Base-by-base conservation (phyloP, 2,113 vertebrate species). In the Xenus cinereus region DNA sequence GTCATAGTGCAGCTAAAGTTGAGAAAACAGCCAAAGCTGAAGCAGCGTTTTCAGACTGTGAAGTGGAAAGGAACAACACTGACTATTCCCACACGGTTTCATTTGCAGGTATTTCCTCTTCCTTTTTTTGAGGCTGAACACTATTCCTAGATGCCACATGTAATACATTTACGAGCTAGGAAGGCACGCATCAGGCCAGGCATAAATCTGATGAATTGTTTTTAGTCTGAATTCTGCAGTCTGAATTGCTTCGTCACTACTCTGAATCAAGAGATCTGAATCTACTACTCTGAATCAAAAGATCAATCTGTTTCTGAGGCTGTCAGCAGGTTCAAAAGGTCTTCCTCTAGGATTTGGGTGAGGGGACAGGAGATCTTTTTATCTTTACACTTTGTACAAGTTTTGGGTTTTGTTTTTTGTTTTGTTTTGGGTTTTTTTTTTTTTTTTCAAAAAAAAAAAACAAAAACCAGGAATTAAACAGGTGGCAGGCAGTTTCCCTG, bases 1-100 rank as follows among this genome's bases (percentile, higher is more conserved):
- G 95, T 89, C 92, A 86, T 4, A 93, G 93, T 84, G 88, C 88
- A 96, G 73, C 27, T 6, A 6, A 95, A 92, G 92, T 78, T 87
- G 92, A 96, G 79, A 68, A 81, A 89, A 77, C 62, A 59, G 88
- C 53, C 39, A 35, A 64, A 85, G 79, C 48, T 67, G 90, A 84
- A 53, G 80, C 76, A 84, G 90, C 46, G 16, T 63, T 94, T 93
- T 68, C 60, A 80, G 59, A 39, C 66, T 84, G n/a, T 43, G 59
- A 35, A 71, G 26, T 32, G 46, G 82, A 74, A 67, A 73, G 78
- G 45, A 67, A 12, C 33, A 56, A 20, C 60, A 21, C 32, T 0
- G 8, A 21, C 32, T 59, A 5, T 72, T 93, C 60, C 76, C 35
- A 75, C 14, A 17, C 1, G 24, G 4, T 60, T 86, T 88, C 14